Evolutionary conservation across 2,113 vertebrate genomes (phyloP).

Genomic region (Myocastor coypus): DNA sequence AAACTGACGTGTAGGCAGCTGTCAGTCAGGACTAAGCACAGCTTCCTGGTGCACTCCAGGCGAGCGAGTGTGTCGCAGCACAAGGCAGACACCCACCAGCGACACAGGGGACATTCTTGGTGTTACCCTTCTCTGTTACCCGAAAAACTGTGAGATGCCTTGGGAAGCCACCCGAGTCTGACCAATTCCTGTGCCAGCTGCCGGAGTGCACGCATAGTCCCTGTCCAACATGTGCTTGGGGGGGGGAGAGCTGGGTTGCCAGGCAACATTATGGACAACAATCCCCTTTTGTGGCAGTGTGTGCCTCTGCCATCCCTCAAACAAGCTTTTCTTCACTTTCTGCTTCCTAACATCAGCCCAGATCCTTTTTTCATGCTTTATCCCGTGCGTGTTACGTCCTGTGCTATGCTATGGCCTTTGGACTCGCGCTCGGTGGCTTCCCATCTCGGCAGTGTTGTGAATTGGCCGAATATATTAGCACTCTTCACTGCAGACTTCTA

Average conservation of each 20-base stretch:
- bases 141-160: not conserved
- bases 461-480: not conserved
- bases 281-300: not conserved
- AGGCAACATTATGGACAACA: too few species aligned
- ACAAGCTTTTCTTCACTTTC: not conserved
- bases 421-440: not conserved
- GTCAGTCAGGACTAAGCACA: too few species aligned
- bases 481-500: not conserved
- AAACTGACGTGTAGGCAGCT: not conserved
- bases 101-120: too few species aligned
- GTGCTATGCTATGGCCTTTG: not conserved
- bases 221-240: not conserved
- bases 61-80: not conserved
- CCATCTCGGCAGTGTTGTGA: not conserved
- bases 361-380: not conserved
- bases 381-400: not conserved
- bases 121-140: accelerated
- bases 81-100: accelerated
- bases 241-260: not conserved
- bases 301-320: not conserved
- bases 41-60: not conserved
- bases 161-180: not conserved
- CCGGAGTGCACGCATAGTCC: not conserved
- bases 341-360: not conserved
- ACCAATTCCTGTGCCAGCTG: not conserved